These are phyloP conservation scores for Lasioglossum morio DNA, from an alignment of 2,888 invertebrate genomes.

Conservation along the genomic window DNA sequence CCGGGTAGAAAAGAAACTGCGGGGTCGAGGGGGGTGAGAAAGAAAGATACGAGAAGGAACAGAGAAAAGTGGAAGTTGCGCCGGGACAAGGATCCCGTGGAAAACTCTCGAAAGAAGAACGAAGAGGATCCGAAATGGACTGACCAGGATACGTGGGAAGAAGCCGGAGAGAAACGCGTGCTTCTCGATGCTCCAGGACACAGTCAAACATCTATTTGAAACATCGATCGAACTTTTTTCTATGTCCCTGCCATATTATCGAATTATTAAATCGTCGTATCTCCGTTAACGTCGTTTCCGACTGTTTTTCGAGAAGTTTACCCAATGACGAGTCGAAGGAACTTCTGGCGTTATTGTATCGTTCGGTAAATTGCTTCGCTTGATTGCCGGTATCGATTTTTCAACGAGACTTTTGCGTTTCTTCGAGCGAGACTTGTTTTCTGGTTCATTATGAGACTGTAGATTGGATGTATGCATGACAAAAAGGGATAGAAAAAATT, in stretches of 20 bases:
- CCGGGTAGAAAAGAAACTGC: slow-evolving; percentile 1
- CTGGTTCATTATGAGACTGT: not conserved
- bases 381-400: not conserved
- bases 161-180: slow-evolving; percentile 30
- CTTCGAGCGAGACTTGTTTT: not conserved
- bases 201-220: slow-evolving; percentile 71
- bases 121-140: slow-evolving; percentile 48
- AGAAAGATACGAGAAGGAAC: slow-evolving; percentile 54
- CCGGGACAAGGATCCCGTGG: slow-evolving; percentile 52
- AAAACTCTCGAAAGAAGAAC: slow-evolving; percentile 40
- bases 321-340: not conserved
- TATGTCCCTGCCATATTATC: slow-evolving; percentile 62
- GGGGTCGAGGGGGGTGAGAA: slow-evolving; percentile 36
- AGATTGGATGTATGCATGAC: too few species aligned
- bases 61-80: slow-evolving; percentile 59
- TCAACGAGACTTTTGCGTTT: not conserved
- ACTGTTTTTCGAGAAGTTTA: slow-evolving; percentile 20
- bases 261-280: slow-evolving; percentile 69
- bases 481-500: too few species aligned
- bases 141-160: slow-evolving; percentile 38
- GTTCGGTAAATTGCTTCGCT: not conserved
- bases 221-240: slow-evolving; percentile 69
- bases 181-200: slow-evolving; percentile 50
- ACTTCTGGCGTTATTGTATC: slow-evolving; percentile 31
- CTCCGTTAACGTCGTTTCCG: slow-evolving; percentile 40